Evolutionary conservation across 2,888 invertebrate species (phyloP), one percentile per base, ranked within the genome.

Genomic region (Iselma pallidipennis): DNA sequence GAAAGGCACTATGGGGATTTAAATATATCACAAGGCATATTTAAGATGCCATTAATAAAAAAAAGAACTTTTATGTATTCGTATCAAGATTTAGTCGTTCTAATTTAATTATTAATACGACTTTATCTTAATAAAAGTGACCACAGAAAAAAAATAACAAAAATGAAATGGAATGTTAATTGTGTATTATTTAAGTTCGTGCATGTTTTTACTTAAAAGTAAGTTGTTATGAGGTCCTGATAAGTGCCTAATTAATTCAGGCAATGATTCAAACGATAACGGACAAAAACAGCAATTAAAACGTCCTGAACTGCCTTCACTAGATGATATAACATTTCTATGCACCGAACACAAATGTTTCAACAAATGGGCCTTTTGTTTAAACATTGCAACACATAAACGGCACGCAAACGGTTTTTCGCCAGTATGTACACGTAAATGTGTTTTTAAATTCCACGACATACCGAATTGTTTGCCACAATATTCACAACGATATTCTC

Each of bases 381-480:
- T 94, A 81, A 94, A 94, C 94, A 94, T 94, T 58, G 94, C 94
- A 61, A 94, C 92, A 78, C 94, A 94, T 50, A 94, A 86, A 72
- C 94, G 87, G 85, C 94, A 94, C 70, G 94, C 94, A 78, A 94
- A 94, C 0, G 94, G 94, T 79, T 94, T 94, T 74, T 94, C 94
- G 61, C 94, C 94, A 0, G 94, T 94, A 76, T 94, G 94, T 21
- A 94, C 94, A 77, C 94, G 86, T 59, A 94, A 84, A 82, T 94
- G 94, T 65, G 94, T 94, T 81, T 94, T 94, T 76, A 94, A 85
- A 84, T 94, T 94, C 94, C 94, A 94, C 61, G 93, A 93, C 94
- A 94, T 94, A 63, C 94, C 94, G 75, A 94, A 94, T 81, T 94
- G 94, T 82, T 94, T 94, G 59, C 93, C 93, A 80, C 94, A 94